Evolutionary conservation across 2,797 vertebrate species (phyloP).

Genomic region (Peromyscus nudipes): DNA sequence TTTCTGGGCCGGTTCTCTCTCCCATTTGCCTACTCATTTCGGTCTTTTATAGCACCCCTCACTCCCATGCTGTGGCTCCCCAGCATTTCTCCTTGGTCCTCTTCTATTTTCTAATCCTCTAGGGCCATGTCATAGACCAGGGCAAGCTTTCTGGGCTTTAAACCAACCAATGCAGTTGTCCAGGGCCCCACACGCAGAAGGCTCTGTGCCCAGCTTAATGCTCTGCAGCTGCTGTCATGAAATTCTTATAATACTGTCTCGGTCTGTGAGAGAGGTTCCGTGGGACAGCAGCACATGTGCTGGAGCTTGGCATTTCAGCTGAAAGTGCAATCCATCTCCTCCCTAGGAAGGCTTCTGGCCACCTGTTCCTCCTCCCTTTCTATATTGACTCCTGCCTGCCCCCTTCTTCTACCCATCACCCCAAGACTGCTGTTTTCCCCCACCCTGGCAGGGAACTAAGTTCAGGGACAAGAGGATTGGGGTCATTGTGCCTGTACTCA

Average conservation of each 20-base stretch:
- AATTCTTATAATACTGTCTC: background rate
- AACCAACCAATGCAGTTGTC: background rate
- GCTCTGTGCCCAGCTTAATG: background rate
- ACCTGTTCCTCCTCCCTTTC: background rate
- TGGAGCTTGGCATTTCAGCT: background rate
- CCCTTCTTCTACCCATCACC: background rate
- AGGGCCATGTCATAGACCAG: background rate
- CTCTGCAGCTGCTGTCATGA: slow-evolving; percentile 19
- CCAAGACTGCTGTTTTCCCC: background rate
- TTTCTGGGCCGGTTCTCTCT: background rate
- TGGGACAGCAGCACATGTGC: background rate
- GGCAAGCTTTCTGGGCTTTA: background rate
- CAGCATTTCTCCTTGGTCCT: background rate
- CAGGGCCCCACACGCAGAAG: background rate
- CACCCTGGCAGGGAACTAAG: background rate
- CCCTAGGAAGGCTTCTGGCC: background rate
- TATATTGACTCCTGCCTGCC: background rate
- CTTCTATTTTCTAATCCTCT: background rate
- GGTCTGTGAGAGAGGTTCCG: background rate
- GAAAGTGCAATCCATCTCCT: background rate
- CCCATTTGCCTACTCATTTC: background rate
- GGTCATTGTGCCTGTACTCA: background rate
- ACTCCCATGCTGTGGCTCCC: background rate
- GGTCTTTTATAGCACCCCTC: background rate
- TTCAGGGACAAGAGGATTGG: background rate